Percentiles rank a stretch among this genome's conserved stretches.
Conservation (phyloP, 2,888 invertebrate genomes). For the Margaritifera margaritifera region DNA sequence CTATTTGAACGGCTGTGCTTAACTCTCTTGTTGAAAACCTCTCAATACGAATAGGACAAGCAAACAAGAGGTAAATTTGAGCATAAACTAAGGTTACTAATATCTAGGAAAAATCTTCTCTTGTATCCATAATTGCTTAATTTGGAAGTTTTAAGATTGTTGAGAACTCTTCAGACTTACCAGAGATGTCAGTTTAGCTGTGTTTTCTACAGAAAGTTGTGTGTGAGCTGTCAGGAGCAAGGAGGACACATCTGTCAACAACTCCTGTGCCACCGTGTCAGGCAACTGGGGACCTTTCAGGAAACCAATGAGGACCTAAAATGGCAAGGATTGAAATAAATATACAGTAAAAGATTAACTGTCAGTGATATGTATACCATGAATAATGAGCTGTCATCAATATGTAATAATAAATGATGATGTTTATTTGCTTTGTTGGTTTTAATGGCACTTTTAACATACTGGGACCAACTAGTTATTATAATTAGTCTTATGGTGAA, state of each 20-base stretch:
- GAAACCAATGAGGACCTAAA: constrained; percentile 40
- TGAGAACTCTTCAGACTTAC: constrained; percentile 38
- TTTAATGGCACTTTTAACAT: no score
- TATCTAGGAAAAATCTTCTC: background rate
- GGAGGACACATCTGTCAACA: constrained; percentile 40
- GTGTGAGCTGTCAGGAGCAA: constrained; percentile 44
- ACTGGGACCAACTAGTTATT: no score
- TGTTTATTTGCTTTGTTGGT: no score
- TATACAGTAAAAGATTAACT: background rate
- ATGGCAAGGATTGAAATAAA: constrained; percentile 7
- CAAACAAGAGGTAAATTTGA: background rate
- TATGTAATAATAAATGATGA: no score
- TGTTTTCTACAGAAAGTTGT: constrained; percentile 41
- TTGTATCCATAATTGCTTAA: no score
- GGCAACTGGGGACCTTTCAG: constrained; percentile 34
- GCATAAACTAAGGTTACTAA: background rate
- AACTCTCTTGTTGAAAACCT: no score
- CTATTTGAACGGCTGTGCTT: no score
- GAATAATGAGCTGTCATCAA: background rate
- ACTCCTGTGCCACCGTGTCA: constrained; percentile 26
- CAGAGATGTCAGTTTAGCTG: constrained; percentile 44
- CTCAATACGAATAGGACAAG: background rate
- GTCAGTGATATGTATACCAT: background rate
- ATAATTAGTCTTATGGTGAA: no score
- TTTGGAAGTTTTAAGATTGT: background rate